phyloP scores from a whole-genome alignment of 2,797 vertebrate species.

The Phataginus tetradactyla region DNA sequence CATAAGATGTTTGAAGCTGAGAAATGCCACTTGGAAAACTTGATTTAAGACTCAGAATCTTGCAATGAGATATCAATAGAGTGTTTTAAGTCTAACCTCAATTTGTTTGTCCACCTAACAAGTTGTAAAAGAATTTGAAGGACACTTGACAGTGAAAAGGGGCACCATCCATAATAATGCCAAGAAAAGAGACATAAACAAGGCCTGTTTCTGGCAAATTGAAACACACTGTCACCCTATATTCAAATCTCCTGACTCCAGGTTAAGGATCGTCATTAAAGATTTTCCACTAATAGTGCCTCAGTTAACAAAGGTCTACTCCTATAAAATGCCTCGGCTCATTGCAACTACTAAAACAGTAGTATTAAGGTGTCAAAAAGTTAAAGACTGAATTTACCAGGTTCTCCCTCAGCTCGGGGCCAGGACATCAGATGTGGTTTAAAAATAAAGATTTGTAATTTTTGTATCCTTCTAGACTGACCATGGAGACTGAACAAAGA shows the following conservation, averaged over 20 bases:
- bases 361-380: conserved; percentile 1
- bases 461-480: conserved; percentile 13
- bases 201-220: background rate
- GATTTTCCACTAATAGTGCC: background rate
- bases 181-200: background rate
- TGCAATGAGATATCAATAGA: background rate
- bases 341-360: background rate
- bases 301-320: background rate
- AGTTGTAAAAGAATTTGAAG: background rate
- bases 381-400: background rate
- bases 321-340: background rate
- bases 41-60: conserved; percentile 29
- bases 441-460: conserved; percentile 30
- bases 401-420: background rate
- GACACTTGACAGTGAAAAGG: background rate
- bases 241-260: background rate
- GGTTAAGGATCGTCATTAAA: background rate
- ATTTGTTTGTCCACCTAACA: background rate
- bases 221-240: background rate
- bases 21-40: background rate
- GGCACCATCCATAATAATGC: background rate
- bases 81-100: background rate
- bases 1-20: background rate
- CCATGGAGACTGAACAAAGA: background rate
- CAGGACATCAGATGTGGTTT: background rate